A percentile compares a stretch with the other conserved stretches of the same genome.
Conservation (phyloP, 1,140 invertebrate genomes). For the Atopsyche davidsoni region DNA sequence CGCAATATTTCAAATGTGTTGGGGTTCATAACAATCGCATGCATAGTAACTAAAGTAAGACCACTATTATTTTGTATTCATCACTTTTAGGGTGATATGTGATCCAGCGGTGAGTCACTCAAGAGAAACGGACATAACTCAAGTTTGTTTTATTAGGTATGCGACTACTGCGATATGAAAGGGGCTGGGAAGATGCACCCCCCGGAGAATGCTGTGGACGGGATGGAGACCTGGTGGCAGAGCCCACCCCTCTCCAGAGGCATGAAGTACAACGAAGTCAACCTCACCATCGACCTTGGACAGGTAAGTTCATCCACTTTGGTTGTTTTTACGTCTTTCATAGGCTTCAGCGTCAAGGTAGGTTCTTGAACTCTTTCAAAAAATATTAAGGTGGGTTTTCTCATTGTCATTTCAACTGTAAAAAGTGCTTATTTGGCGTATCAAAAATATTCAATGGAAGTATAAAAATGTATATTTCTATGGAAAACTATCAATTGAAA, state of each 20-base stretch:
- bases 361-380: not conserved
- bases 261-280: constrained; percentile 94
- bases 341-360: not conserved
- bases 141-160: constrained; percentile 71
- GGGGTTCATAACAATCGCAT: too few relatives aligned
- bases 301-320: constrained; percentile 71
- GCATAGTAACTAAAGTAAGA: too few relatives aligned
- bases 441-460: too few relatives aligned
- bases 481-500: too few relatives aligned
- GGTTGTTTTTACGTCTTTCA: not conserved
- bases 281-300: constrained; percentile 93
- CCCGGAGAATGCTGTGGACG: constrained; percentile 88
- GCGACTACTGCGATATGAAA: constrained; percentile 83
- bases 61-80: too few relatives aligned
- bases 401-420: not conserved
- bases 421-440: too few relatives aligned
- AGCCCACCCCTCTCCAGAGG: constrained; percentile 95
- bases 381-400: not conserved
- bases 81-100: too few relatives aligned
- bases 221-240: constrained; percentile 94
- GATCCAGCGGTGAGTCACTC: too few relatives aligned
- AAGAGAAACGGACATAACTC: too few relatives aligned
- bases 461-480: too few relatives aligned
- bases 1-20: too few relatives aligned
- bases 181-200: constrained; percentile 74